A percentile compares a stretch with the other conserved stretches of the same genome.
phyloP scores from a whole-genome alignment of 1,140 invertebrate genomes.

The Anthonomus grandis region DNA sequence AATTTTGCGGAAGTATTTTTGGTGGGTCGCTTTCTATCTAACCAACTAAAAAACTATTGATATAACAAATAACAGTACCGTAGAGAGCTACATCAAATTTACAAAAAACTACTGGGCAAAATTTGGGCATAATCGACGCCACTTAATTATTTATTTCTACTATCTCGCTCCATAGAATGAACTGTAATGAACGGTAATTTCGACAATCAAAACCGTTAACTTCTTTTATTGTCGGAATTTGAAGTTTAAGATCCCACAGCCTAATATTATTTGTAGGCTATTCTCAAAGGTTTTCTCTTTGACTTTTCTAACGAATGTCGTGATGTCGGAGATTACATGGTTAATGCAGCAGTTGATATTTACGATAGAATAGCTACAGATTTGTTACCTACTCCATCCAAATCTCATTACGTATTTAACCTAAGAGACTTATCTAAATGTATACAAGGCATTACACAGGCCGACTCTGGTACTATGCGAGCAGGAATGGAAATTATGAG shows the following conservation, averaged over 20 bases:
- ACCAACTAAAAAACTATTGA: too few species aligned
- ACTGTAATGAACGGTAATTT: too few species aligned
- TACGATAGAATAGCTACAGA: constrained; percentile 75
- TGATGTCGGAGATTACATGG: constrained; percentile 66
- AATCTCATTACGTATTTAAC: constrained; percentile 92
- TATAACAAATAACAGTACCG: too few species aligned
- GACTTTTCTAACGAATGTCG: constrained; percentile 72
- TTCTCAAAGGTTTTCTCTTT: constrained; percentile 70
- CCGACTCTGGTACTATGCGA: constrained; percentile 62
- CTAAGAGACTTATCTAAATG: constrained; percentile 86
- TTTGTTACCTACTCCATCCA: constrained; percentile 80
- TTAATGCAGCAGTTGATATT: constrained; percentile 74
- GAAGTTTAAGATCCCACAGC: too few species aligned
- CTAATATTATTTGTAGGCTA: constrained; percentile 60
- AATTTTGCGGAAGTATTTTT: too few species aligned
- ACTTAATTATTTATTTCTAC: neutral
- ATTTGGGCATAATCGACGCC: neutral
- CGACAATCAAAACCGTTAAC: too few species aligned
- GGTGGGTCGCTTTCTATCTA: too few species aligned
- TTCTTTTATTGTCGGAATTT: too few species aligned
- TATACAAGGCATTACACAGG: constrained; percentile 79
- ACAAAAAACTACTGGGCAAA: too few species aligned
- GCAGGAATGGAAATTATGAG: constrained; percentile 62
- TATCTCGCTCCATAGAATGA: neutral
- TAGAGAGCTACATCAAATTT: too few species aligned